phyloP scores from a whole-genome alignment of 2,113 vertebrate genomes.

The Labeo catla region DNA sequence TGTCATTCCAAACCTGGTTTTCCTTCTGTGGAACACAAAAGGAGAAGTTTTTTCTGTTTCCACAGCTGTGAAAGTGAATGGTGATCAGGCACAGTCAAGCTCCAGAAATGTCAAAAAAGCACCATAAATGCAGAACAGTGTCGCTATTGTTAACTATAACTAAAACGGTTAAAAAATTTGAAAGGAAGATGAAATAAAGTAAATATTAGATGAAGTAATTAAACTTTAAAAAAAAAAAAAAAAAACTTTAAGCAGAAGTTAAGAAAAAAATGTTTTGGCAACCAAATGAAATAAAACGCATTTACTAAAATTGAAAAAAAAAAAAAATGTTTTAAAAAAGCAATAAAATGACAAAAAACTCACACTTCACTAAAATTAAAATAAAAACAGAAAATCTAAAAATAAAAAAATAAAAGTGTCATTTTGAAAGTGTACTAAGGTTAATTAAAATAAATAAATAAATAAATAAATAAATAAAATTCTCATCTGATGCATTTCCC shows the following conservation, averaged over 20 bases:
- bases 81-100: neutral
- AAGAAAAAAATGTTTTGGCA: neutral
- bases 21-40: neutral
- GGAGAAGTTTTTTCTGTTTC: neutral
- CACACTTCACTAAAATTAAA: neutral
- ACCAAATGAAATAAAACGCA: too few relatives aligned
- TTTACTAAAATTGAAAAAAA: neutral
- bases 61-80: neutral
- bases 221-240: neutral
- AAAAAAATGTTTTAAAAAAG: neutral
- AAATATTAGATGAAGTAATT: neutral
- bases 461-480: too few relatives aligned
- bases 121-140: neutral
- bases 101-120: neutral
- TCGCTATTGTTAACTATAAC: neutral
- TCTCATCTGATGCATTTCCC: neutral
- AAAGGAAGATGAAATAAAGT: neutral
- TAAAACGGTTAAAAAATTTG: neutral
- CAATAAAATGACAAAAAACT: neutral
- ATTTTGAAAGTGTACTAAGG: too few relatives aligned
- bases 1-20: neutral
- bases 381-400: neutral
- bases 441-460: too few relatives aligned
- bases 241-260: neutral
- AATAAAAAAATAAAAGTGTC: neutral